These are phyloP conservation scores for Vombatus ursinus DNA, from an alignment of 2,113 vertebrate genomes.

Conservation along the genomic window DNA sequence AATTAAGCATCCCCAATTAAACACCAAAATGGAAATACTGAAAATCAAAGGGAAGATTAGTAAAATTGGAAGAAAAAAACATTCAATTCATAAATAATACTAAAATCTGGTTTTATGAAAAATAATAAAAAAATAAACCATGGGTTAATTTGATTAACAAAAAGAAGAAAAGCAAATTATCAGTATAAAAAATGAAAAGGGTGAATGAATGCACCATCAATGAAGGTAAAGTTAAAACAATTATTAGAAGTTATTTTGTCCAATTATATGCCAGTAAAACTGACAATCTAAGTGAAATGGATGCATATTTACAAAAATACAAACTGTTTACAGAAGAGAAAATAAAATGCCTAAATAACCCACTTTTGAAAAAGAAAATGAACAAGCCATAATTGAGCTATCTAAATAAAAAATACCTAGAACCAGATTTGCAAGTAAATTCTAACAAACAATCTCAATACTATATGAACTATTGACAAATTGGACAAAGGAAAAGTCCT, in stretches of 20 bases:
- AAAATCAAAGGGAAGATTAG: background rate
- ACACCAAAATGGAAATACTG: background rate
- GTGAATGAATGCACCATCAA: background rate
- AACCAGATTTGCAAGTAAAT: background rate
- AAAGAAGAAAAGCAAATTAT: background rate
- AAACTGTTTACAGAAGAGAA: no score
- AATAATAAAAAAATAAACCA: background rate
- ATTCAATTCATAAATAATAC: background rate
- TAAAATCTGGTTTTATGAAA: background rate
- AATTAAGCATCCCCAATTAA: background rate
- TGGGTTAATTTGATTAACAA: background rate
- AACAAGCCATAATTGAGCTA: no score
- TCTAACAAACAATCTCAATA: background rate
- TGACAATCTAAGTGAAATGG: no score
- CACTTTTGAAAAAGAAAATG: no score
- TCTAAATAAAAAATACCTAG: background rate
- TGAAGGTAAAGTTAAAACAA: background rate
- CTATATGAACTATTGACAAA: background rate
- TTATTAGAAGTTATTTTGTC: background rate
- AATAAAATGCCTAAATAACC: no score
- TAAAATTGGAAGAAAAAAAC: background rate
- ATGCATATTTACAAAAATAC: no score
- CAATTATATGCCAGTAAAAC: background rate
- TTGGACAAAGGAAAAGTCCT: background rate
- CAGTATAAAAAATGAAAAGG: background rate